Base-by-base conservation (phyloP, 1,140 invertebrate species). In the Phymastichus coffea region DNA sequence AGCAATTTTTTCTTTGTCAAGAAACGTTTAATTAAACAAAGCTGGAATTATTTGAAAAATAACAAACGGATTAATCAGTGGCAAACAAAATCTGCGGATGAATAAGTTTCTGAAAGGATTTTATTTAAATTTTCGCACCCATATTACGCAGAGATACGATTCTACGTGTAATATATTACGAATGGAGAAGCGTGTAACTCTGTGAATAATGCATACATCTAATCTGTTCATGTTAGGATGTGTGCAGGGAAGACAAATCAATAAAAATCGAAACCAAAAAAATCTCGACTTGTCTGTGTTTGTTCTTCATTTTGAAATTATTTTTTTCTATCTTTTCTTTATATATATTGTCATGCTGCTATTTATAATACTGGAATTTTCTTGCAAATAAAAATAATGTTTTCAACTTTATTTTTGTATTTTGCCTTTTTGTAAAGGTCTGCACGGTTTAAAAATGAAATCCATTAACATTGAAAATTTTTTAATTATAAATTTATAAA, bases 181-280 rank as follows among this genome's bases (percentile, higher is more conserved):
- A 55, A 43, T 67, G 64, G 61, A 71, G 57, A 69, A 70, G 54
- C 61, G 71, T 59, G 26, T 69, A 72, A 70, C 61, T 75, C 70
- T 67, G 69, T 58, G 47, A 58, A 33, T 51, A 73, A 66, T 74
- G 75, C 68, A 71, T 77, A 64, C 74, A 78, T 71, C 72, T 73
- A 70, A 75, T 77, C 70, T 77, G 74, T 80, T 80, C 64, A 77
- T 79, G 77, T 79, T 78, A 73, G 61, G 77, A 75, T 80, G 76
- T 70, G 71, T 78, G 66, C 76, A 72, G 65, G 63, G 61, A 69
- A 70, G 71, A 66, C 69, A 70, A 65, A 74, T 76, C 70, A 77
- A 77, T 75, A 75, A 73, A 61, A 75, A 72, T 63, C 57, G 57
- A 72, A 73, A 71, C 65, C 69, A 74, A 74, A 74, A 64, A 58